Conservation (phyloP, 1,140 invertebrate genomes). For the Zaprionus ghesquierei region DNA sequence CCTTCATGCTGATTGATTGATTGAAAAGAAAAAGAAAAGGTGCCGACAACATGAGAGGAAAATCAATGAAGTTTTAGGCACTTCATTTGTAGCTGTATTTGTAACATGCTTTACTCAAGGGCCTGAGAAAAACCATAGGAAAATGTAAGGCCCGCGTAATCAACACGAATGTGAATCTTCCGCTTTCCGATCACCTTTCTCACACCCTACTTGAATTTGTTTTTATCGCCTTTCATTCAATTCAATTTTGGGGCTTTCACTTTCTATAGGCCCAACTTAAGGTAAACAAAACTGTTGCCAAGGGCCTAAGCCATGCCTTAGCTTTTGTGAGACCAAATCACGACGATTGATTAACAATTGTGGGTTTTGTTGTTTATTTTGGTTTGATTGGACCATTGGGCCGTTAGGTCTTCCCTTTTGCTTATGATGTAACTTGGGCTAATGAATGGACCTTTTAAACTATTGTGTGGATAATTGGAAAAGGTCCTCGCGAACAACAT, state of each 20-base stretch:
- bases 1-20: constrained; percentile 35
- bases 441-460: not conserved
- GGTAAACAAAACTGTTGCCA: constrained; percentile 38
- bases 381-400: constrained; percentile 13
- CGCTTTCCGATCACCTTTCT: not conserved
- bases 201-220: constrained; percentile 1
- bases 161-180: constrained; percentile 12
- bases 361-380: constrained; percentile 24
- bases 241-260: constrained; percentile 37
- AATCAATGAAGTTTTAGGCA: constrained; percentile 31
- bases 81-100: constrained; percentile 20
- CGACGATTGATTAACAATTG: constrained; percentile 21
- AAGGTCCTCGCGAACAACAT: not conserved
- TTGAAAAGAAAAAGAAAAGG: constrained; percentile 12
- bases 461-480: not conserved
- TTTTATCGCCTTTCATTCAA: constrained; percentile 24
- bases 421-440: constrained; percentile 10
- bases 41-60: constrained; percentile 36
- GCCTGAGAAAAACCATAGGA: constrained; percentile 5
- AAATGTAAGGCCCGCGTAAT: constrained; percentile 30
- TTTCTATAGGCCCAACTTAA: constrained; percentile 34
- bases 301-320: not conserved
- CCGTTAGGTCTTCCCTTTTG: not conserved
- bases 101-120: constrained; percentile 9
- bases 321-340: constrained; percentile 5